Base-by-base conservation (phyloP, 2,113 vertebrate species). In the Anguilla japonica region DNA sequence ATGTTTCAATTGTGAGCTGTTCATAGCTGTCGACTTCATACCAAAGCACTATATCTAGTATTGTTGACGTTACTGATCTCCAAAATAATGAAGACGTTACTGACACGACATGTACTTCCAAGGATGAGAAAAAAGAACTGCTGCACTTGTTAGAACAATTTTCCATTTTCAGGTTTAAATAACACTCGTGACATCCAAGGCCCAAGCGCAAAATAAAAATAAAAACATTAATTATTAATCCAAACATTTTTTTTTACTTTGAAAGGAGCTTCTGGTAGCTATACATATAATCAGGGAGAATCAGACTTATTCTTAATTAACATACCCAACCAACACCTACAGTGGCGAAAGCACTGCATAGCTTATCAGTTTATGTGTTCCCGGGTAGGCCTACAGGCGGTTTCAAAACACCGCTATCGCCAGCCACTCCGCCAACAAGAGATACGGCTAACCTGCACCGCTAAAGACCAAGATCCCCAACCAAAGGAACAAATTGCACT, bases 261-360 rank as follows among this genome's bases (percentile, higher is more conserved):
- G 53, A 84, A 84, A 22, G 85, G 87, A 83, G 83, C 84, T 85
- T 83, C 75, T 87, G 85, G 87, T 89, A 89, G 89, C 87, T 87
- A 90, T 87, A 87, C 82, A 79, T 81, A 67, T 88, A 78, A 75
- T 83, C 88, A 84, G 79, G 26, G 53, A 84, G 87, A 91, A 92
- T 92, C 90, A 90, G 84, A 93, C 88, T 91, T 88, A 90, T 67
- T 87, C 83, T 81, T 87, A 83, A 90, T 91, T 88, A 91, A 88
- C 92, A 89, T 86, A 89, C 22, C 82, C 83, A 89, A 87, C 41
- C 43, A 82, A 87, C 86, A 46, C 29, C 85, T 87, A 67, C 60
- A 90, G 84, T 85, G 81, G 80, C 85, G 83, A 87, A 84, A 85
- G 78, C 82, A 90, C 53, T 4, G 13, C 85, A 88, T 84, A 41